Evolutionary conservation across 2,113 vertebrate genomes (phyloP), one percentile per base, ranked within the genome.

Genomic region (Gobio gobio): DNA sequence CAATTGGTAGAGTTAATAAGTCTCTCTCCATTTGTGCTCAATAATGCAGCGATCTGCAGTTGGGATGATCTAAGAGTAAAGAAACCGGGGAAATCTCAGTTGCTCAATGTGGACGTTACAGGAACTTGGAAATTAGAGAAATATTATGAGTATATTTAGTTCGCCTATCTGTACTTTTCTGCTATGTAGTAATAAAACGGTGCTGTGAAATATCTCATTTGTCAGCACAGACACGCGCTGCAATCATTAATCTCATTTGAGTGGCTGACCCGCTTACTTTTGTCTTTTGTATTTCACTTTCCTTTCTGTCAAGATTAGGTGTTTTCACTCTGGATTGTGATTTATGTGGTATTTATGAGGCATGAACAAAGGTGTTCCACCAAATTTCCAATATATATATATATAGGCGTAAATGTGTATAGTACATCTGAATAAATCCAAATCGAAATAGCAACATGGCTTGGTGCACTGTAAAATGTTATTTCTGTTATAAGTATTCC

Each of bases 231-330:
- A 49, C 12, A 51, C 12, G 29, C n/a, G 12, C n/a, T 75, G 45
- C 1, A 12, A 16, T 75, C 73, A n/a, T 13, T 72, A 43, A 72
- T 75, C n/a, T 26, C 24, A 51, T 49, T 26, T 51, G 43, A 74
- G 72, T 29, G 45, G 10, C 66, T n/a, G 20, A 54, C 73, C 24
- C 45, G 29, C 14, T 6, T 7, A 10, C 66, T 70, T 43, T 40
- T 66, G 26, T 18, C 47, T 76, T 33, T 54, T 58, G 29, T 40
- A 14, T 78, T 58, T 78, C 33, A 59, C 54, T 78, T 78, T 78
- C 10, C 36, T 6, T 59, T 49, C 73, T 29, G 8, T 18, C 1
- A n/a, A 78, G 12, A 43, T 24, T n/a, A 59, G 10, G 22, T 14
- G 26, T 18, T 77, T 10, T 77, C 51, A 36, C 36, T 43, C 4